These are phyloP conservation scores for Leucophenga maculata DNA, from an alignment of 2,888 invertebrate genomes.

Conservation along the genomic window DNA sequence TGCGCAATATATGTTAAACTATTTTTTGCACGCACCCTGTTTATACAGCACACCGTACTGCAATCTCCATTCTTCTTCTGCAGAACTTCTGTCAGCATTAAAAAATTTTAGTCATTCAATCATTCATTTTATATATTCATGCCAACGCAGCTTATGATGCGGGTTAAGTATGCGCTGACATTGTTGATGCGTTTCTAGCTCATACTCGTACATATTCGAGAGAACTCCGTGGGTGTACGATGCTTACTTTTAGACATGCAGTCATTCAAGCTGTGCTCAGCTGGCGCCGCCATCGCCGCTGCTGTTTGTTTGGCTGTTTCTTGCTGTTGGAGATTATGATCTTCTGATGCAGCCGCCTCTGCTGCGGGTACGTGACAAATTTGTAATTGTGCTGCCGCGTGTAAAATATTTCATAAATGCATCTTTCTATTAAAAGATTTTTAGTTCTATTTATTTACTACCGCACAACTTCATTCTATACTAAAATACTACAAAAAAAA, in stretches of 20 bases:
- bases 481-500: too few species aligned
- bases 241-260: neutral
- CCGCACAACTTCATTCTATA: neutral
- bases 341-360: neutral
- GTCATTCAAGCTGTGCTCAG: slow-evolving; percentile 7
- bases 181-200: neutral
- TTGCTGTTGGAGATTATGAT: slow-evolving; percentile 13
- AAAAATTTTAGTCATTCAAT: too few species aligned
- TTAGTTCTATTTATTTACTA: slow-evolving; percentile 33
- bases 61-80: too few species aligned
- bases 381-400: slow-evolving; percentile 41
- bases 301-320: too few species aligned
- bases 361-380: slow-evolving; percentile 50
- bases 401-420: slow-evolving; percentile 10
- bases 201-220: neutral
- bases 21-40: too few species aligned
- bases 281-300: slow-evolving; percentile 22
- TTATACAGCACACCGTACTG: too few species aligned
- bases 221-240: neutral
- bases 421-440: neutral
- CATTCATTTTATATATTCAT: too few species aligned
- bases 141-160: slow-evolving; percentile 1
- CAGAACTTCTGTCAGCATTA: too few species aligned
- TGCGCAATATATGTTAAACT: too few species aligned
- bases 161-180: neutral